phyloP scores from a whole-genome alignment of 2,888 invertebrate species.

The Drosophila mimetica region DNA sequence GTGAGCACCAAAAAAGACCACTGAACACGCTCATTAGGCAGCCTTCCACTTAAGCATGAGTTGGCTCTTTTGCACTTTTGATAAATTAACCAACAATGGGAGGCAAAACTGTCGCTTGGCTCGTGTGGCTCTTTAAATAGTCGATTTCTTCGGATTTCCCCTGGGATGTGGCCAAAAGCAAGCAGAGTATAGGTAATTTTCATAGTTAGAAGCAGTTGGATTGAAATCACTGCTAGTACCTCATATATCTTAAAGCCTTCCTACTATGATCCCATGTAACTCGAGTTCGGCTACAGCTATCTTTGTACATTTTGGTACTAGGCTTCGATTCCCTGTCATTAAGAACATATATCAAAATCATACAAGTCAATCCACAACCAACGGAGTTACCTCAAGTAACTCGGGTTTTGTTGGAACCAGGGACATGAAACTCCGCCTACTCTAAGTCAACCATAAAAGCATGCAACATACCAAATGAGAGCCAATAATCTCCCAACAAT shows the following conservation, averaged over 20 bases:
- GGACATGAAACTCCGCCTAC: background rate
- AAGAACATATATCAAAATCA: background rate
- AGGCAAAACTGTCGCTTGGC: constrained; percentile 20
- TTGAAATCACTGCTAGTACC: background rate
- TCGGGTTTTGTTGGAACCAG: background rate
- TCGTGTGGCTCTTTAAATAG: constrained; percentile 15
- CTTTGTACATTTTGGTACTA: background rate
- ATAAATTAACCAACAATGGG: constrained; percentile 33
- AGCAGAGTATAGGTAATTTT: background rate
- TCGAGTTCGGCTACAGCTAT: background rate
- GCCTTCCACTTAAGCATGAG: constrained; percentile 73
- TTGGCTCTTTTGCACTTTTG: constrained; percentile 56
- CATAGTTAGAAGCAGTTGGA: background rate
- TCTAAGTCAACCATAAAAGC: background rate
- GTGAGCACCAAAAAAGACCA: constrained; percentile 3
- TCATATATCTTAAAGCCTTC: too few species aligned
- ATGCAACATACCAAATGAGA: background rate
- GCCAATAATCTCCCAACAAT: background rate
- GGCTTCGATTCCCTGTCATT: background rate
- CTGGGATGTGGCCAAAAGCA: background rate
- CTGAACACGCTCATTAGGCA: constrained; percentile 56
- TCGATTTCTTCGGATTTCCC: background rate
- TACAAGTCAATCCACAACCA: background rate
- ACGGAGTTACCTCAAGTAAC: background rate
- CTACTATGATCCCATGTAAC: background rate